Evolutionary conservation across 2,888 invertebrate species (phyloP).

Genomic region (Pammene aurita): DNA sequence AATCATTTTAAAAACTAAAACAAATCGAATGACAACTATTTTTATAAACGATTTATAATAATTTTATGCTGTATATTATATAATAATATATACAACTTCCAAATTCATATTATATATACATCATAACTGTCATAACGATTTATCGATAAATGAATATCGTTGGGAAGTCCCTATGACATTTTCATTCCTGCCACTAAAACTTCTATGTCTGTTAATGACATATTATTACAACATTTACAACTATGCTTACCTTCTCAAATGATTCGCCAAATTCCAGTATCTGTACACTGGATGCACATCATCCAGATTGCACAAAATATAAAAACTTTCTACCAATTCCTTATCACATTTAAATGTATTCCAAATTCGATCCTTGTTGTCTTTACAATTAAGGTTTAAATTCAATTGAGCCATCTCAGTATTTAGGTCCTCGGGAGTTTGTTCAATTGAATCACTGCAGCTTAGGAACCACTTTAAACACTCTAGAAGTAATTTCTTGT

Average conservation of each 20-base stretch:
- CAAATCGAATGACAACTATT: too few species aligned
- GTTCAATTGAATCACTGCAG: slow-evolving; percentile 80
- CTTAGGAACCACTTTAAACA: slow-evolving; percentile 86
- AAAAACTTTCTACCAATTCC: slow-evolving; percentile 86
- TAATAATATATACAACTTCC: too few species aligned
- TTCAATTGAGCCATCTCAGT: slow-evolving; percentile 3
- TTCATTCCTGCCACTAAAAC: too few species aligned
- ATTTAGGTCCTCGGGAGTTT: slow-evolving; percentile 12
- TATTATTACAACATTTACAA: too few species aligned
- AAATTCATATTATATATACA: too few species aligned
- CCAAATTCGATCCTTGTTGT: slow-evolving; percentile 1
- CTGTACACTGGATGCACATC: slow-evolving; percentile 81
- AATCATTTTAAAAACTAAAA: too few species aligned
- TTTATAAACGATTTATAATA: too few species aligned
- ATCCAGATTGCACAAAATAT: slow-evolving; percentile 86
- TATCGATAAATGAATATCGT: too few species aligned
- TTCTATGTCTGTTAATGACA: too few species aligned
- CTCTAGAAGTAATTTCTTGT: slow-evolving; percentile 87
- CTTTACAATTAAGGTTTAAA: neutral
- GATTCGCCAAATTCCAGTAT: slow-evolving; percentile 70
- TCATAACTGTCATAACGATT: too few species aligned
- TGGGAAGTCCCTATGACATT: too few species aligned
- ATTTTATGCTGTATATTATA: too few species aligned
- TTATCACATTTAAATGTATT: slow-evolving; percentile 59
- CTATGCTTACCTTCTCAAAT: slow-evolving; percentile 74